Conservation (phyloP, 1,140 invertebrate species). For the Portunus trituberculatus region DNA sequence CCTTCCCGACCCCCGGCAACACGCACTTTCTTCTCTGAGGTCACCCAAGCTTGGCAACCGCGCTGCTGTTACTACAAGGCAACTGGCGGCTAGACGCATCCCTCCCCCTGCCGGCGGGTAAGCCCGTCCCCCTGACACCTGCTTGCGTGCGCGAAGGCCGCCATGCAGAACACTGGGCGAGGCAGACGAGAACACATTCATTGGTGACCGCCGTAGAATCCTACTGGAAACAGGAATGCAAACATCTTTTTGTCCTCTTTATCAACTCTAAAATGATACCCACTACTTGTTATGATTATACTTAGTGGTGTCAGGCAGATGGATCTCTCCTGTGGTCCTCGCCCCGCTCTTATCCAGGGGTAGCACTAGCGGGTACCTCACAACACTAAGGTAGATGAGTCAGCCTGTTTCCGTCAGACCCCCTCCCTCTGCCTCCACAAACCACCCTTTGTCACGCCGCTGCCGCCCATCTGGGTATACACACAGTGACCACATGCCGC, state of each 20-base stretch:
- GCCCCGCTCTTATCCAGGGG: not conserved
- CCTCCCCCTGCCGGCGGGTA: not conserved
- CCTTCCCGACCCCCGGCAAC: not conserved
- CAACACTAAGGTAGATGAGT: conserved; percentile 39
- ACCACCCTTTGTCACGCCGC: not conserved
- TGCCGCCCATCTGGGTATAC: not conserved
- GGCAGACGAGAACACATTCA: not conserved
- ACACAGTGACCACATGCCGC: not conserved
- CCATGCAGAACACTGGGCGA: not conserved
- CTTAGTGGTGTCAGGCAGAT: not conserved
- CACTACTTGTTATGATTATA: not conserved
- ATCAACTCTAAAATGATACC: not conserved
- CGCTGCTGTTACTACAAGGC: conserved; percentile 38
- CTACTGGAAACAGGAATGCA: not conserved
- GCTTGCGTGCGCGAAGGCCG: not conserved
- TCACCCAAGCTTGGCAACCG: conserved; percentile 29
- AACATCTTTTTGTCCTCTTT: not conserved
- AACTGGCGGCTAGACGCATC: conserved; percentile 28
- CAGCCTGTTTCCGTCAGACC: conserved; percentile 40
- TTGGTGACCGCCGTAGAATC: not conserved
- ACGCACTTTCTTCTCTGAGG: conserved; percentile 17
- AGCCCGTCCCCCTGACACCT: not conserved
- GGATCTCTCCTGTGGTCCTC: not conserved
- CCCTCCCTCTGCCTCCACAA: not conserved
- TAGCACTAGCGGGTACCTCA: not conserved